Base-by-base conservation (phyloP, 2,113 vertebrate genomes). In the Percopsis transmontana region DNA sequence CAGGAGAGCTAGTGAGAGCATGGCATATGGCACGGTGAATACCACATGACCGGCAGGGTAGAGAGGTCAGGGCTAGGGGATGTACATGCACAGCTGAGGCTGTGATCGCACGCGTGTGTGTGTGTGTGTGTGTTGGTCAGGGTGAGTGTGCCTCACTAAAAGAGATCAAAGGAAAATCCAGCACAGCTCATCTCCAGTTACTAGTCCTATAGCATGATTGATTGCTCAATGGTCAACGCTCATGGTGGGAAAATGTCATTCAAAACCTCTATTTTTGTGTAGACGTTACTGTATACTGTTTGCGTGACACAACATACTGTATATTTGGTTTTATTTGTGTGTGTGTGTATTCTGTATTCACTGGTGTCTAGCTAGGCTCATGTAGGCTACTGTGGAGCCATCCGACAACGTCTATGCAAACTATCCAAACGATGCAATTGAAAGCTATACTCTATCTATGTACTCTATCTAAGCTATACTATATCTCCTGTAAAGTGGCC, bases 71-170 rank as follows among this genome's bases (percentile, higher is more conserved):
- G 70, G 62, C 81, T 57, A 64, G 74, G 27, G 74, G 74, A 82
- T 72, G 53, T 70, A 65, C 72, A 83, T 50, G 70, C 70, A 77
- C 80, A 83, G 71, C 80, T 86, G 84, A 80, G 12, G 13, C 19
- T 50, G 12, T 66, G 54, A 68, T 54, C 19, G 56, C 40, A 27
- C 40, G 55, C 39, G 44, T 62, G 45, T 62, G 45, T 24, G 62
- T 21, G 52, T 62, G 65, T 50, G 69, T 62, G 68, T 67, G 68
- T 39, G 64, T 59, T 69, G 58, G 76, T 62, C 40, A 11, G 62
- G n/a, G 39, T n/a, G 51, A 13, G 16, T 39, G 40, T 60, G 16
- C n/a, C 19, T 20, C 45, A 58, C 57, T 54, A 18, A 74, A 71
- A 79, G 55, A 40, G 70, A 48, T 59, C 62, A 58, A 42, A 40